Percentiles rank a stretch among this genome's conserved stretches.
Conservation (phyloP, 2,888 invertebrate genomes). For the Lasioglossum malachurum region DNA sequence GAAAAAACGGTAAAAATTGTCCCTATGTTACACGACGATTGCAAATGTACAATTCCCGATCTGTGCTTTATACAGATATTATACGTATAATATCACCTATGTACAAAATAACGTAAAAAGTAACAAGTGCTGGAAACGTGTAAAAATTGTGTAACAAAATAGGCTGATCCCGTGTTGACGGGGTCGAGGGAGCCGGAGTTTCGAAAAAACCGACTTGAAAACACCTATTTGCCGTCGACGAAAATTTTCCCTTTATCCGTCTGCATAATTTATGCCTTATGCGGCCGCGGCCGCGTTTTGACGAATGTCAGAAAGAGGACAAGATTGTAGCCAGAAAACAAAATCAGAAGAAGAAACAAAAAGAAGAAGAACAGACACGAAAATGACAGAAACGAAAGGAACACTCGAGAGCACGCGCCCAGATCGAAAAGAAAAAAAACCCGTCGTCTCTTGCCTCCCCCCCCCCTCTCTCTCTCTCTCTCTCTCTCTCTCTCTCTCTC, state of each 20-base stretch:
- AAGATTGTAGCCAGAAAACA: background rate
- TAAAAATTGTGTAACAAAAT: constrained; percentile 56
- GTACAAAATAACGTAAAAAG: constrained; percentile 54
- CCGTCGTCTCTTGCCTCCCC: background rate
- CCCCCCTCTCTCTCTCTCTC: background rate
- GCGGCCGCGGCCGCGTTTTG: background rate
- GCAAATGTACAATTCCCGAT: constrained; percentile 47
- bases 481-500: background rate
- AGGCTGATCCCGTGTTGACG: constrained; percentile 27
- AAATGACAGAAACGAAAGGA: background rate
- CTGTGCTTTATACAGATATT: constrained; percentile 39
- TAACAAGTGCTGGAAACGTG: constrained; percentile 47
- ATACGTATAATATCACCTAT: constrained; percentile 42
- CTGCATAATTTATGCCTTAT: background rate
- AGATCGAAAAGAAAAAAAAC: constrained; percentile 1
- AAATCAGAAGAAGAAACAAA: background rate
- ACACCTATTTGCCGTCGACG: background rate
- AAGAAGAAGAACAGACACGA: background rate
- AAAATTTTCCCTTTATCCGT: background rate
- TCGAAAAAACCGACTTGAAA: background rate
- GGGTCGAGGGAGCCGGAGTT: background rate
- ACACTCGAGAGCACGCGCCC: background rate
- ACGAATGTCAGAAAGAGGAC: background rate
- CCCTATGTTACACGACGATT: constrained; percentile 33
- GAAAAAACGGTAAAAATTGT: constrained; percentile 37